Evolutionary conservation across 2,888 invertebrate genomes (phyloP).

Genomic region (Rhodophaea formosa): DNA sequence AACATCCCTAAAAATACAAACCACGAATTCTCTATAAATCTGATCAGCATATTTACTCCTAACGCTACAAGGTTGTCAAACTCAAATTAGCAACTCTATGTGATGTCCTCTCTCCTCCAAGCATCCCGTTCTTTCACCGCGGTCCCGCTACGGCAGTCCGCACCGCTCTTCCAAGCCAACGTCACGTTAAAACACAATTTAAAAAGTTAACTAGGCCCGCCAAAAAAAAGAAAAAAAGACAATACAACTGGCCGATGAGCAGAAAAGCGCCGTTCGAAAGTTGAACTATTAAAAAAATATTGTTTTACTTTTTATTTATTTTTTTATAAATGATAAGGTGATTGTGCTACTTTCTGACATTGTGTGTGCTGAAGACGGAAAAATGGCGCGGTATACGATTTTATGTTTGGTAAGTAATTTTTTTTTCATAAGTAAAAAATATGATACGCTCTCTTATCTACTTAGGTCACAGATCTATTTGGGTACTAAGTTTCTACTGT

Average conservation of each 20-base stretch:
- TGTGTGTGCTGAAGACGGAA: slow-evolving; percentile 37
- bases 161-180: slow-evolving; percentile 37
- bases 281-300: slow-evolving; percentile 13
- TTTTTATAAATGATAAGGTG: slow-evolving; percentile 39
- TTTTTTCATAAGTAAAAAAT: background rate
- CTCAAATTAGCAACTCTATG: slow-evolving; percentile 40
- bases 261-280: slow-evolving; percentile 11
- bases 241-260: background rate
- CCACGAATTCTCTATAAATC: too few relatives aligned
- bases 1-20: too few relatives aligned
- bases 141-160: slow-evolving; percentile 43
- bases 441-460: too few relatives aligned
- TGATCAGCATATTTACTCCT: too few relatives aligned
- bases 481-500: too few relatives aligned
- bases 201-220: slow-evolving; percentile 21
- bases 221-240: slow-evolving; percentile 24
- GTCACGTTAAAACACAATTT: slow-evolving; percentile 28
- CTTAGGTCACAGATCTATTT: too few relatives aligned
- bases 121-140: slow-evolving; percentile 50
- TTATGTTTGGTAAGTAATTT: slow-evolving; percentile 49
- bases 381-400: slow-evolving; percentile 42
- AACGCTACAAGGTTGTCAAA: too few relatives aligned
- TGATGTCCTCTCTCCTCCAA: slow-evolving; percentile 50
- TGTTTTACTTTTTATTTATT: slow-evolving; percentile 24
- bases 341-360: slow-evolving; percentile 37